Base-by-base conservation (phyloP, 2,113 vertebrate species). In the Dromaius novaehollandiae region DNA sequence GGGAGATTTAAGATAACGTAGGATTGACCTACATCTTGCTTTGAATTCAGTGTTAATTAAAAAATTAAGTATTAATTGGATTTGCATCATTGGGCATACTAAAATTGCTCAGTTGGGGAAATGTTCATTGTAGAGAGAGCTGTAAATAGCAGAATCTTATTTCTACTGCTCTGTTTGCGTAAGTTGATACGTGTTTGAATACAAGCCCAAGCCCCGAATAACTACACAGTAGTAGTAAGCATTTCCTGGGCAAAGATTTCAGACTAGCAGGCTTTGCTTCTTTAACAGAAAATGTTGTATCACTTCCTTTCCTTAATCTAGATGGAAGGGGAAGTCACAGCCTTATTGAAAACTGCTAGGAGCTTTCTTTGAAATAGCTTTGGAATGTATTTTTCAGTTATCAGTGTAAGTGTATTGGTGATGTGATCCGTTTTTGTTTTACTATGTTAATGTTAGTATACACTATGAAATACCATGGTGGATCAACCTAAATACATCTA, bases 41-140 rank as follows among this genome's bases (percentile, higher is more conserved):
- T 96, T 92, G 74, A 95, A 56, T 91, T 91, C 32, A 53, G 19
- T 84, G 28, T 77, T 84, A 83, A 93, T 87, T 93, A 3, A 83
- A 83, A 90, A 92, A 53, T 24, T 36, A 17, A 42, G 0, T 60
- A 68, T 50, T 82, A 88, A 84, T 85, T 89, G 32, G n/a, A 76
- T 82, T 91, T 82, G 9, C 50, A 69, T 82, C 11, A 40, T 19
- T 91, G 17, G 14, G 7, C 2, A 0, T 89, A 65, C 60, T 88
- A 71, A 85, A 91, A 56, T 91, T 64, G 25, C 19, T 79, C 16
- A 5, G 4, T 87, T 90, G 9, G n/a, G 46, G 50, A 76, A 71
- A 73, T 87, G 76, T 21, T 56, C 5, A 13, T 50, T 48, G 17
- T n/a, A 82, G n/a, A 20, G 20, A 77, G 42, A 90, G 86, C 51